Evolutionary conservation across 2,888 invertebrate genomes (phyloP).

Genomic region (Andrena hattorfiana): DNA sequence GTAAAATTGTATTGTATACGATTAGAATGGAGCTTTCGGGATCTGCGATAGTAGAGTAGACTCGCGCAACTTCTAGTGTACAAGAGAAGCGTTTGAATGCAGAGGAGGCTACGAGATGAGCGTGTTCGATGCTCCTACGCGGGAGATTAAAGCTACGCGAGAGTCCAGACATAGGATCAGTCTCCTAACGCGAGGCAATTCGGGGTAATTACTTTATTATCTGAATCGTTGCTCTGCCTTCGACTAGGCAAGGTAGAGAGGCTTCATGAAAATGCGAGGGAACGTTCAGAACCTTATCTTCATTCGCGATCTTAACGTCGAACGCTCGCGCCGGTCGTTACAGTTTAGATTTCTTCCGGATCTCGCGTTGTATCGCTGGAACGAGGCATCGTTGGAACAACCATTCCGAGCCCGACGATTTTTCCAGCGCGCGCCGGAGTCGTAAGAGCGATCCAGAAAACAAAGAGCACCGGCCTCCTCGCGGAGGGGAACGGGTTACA

Average conservation of each 20-base stretch:
- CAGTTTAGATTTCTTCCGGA: constrained; percentile 61
- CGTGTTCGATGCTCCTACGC: too few species aligned
- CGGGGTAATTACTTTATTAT: constrained; percentile 48
- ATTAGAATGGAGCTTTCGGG: too few species aligned
- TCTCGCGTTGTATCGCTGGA: constrained; percentile 21
- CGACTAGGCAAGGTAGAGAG: neutral
- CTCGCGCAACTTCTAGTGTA: too few species aligned
- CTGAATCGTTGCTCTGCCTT: constrained; percentile 24
- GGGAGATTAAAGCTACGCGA: neutral
- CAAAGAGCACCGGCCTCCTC: neutral
- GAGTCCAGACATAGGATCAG: constrained; percentile 6
- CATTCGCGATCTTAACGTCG: constrained; percentile 58
- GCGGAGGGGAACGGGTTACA: neutral
- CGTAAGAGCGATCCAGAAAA: neutral
- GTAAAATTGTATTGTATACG: too few species aligned
- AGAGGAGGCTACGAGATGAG: too few species aligned
- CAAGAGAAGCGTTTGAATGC: neutral
- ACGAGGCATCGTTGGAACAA: constrained; percentile 37
- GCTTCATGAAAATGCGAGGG: constrained; percentile 26
- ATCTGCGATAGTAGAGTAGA: too few species aligned
- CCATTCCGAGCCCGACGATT: constrained; percentile 43
- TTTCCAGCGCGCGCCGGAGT: neutral
- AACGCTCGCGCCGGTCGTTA: constrained; percentile 64
- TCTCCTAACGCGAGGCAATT: constrained; percentile 11
- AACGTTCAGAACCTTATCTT: constrained; percentile 40